Percentiles rank a stretch among this genome's conserved stretches.
Evolutionary conservation across 2,888 invertebrate genomes (phyloP).

Genomic region (Drosophila kanekoi): DNA sequence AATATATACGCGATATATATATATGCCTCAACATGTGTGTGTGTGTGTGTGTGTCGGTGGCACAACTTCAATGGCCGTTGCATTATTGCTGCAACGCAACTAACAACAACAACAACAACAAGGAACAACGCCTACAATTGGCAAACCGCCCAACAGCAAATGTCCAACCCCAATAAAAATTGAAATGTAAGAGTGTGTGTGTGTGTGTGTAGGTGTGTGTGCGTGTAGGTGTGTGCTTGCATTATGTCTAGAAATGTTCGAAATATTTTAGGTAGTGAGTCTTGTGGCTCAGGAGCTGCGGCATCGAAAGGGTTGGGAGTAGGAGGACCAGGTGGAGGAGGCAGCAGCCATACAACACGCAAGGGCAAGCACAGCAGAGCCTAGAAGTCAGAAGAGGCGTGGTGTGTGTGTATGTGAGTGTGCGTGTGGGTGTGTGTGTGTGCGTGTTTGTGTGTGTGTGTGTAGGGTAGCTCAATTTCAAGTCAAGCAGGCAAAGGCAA

Average conservation of each 20-base stretch:
- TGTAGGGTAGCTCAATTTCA: conserved; percentile 67
- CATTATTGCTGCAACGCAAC: conserved; percentile 56
- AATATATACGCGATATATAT: conserved; percentile 18
- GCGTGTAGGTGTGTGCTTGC: conserved; percentile 33
- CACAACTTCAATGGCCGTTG: conserved; percentile 72
- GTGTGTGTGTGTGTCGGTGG: conserved; percentile 34
- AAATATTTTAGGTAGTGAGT: conserved; percentile 61
- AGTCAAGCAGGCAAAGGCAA: conserved; percentile 60
- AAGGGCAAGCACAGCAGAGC: conserved; percentile 56
- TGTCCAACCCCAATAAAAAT: conserved; percentile 52
- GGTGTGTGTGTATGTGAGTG: conserved; percentile 21
- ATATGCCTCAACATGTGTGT: conserved; percentile 13
- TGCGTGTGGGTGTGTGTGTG: conserved; percentile 13
- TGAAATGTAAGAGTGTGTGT: not conserved
- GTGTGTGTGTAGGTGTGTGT: conserved; percentile 17
- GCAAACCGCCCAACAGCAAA: conserved; percentile 47
- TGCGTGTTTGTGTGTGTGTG: conserved; percentile 29
- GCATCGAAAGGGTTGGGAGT: too few relatives aligned
- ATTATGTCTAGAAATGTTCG: conserved; percentile 60
- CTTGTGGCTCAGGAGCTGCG: not conserved
- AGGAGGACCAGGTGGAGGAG: not conserved
- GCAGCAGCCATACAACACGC: conserved; percentile 41
- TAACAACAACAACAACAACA: conserved; percentile 37
- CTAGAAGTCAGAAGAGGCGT: conserved; percentile 58
- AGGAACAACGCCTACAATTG: conserved; percentile 58